phyloP scores from a whole-genome alignment of 2,888 invertebrate species.

The Andrena camellia region DNA sequence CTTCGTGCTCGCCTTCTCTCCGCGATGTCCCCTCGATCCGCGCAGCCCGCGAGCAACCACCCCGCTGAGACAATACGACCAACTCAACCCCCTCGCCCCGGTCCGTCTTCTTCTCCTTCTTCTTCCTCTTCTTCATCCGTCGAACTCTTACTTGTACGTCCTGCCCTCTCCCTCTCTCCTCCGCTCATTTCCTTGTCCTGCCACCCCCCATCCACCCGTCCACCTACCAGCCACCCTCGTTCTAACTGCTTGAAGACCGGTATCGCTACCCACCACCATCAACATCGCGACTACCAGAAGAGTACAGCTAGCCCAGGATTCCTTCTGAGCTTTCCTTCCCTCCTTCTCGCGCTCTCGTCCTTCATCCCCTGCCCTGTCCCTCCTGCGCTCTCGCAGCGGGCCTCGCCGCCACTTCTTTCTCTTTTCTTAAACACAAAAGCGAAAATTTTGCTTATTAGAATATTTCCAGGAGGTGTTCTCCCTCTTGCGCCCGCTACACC shows the following conservation, averaged over 20 bases:
- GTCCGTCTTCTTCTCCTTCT: slow-evolving; percentile 66
- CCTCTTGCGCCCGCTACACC: slow-evolving; percentile 7
- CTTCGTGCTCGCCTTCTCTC: slow-evolving; percentile 68
- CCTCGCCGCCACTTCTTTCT: slow-evolving; percentile 76
- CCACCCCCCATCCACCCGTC: slow-evolving; percentile 26
- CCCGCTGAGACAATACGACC: slow-evolving; percentile 83
- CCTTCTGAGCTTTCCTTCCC: slow-evolving; percentile 67
- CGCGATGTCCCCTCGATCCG: slow-evolving; percentile 73
- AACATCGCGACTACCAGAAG: slow-evolving; percentile 68
- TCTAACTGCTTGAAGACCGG: slow-evolving; percentile 78
- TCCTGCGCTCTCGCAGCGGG: slow-evolving; percentile 46
- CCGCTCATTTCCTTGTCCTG: slow-evolving; percentile 49
- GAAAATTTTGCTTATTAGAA: slow-evolving; percentile 84
- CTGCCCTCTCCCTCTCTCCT: slow-evolving; percentile 43
- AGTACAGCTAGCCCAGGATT: slow-evolving; percentile 61
- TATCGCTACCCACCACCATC: slow-evolving; percentile 76
- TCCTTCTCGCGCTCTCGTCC: slow-evolving; percentile 50
- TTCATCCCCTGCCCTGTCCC: slow-evolving; percentile 38
- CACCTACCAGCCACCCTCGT: slow-evolving; percentile 22
- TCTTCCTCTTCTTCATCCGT: slow-evolving; percentile 58
- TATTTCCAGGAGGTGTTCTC: slow-evolving; percentile 78
- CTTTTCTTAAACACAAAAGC: slow-evolving; percentile 83
- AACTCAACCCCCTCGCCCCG: slow-evolving; percentile 65
- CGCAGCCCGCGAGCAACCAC: slow-evolving; percentile 79
- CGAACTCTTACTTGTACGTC: slow-evolving; percentile 53